Evolutionary conservation across 1,140 invertebrate genomes (phyloP), one percentile per base, ranked within the genome.

Genomic region (Popillia japonica): DNA sequence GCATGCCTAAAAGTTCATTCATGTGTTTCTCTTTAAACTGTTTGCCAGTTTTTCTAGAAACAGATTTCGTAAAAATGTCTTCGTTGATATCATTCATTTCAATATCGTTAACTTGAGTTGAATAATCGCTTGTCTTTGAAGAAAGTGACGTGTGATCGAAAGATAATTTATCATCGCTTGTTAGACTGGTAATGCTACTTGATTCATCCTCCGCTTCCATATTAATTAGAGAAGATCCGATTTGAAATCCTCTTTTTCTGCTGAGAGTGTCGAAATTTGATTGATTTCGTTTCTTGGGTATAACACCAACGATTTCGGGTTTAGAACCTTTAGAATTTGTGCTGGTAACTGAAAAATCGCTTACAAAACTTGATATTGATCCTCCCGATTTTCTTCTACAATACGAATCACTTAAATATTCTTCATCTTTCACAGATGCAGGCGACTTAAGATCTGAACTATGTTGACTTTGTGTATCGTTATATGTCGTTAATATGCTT

Each of bases 1-100:
- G 81, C 17, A 85, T 84, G 48, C 83, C 84, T 22, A 79, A 79
- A 23, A 84, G 77, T 68, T 83, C 79, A 75, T 84, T 80, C 48
- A 81, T 41, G 2, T 59, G 61, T 40, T 34, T 75, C 40, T 78
- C 75, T n/a, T 17, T 74, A n/a, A 41, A 40, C 9, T 74, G 14
- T 11, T 42, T 74, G 3, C 44, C 75, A 10, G 17, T 78, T 11
- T 42, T 48, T 9, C 34, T 83, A 6, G 80, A 80, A 10, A 80
- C 22, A 2, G 83, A 82, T 68, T 80, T 81, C 11, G 72, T 77
- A 74, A 83, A 84, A 72, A 84, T 80, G 9, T 83, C 81, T 6
- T 82, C 80, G 55, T 84, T 82, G 9, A 85, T 64, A 77, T 84
- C 83, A 4, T 80, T 79, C 42, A 84, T 82, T 27, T 83, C 82